phyloP scores from a whole-genome alignment of 2,797 vertebrate species.

The Pampus argenteus region DNA sequence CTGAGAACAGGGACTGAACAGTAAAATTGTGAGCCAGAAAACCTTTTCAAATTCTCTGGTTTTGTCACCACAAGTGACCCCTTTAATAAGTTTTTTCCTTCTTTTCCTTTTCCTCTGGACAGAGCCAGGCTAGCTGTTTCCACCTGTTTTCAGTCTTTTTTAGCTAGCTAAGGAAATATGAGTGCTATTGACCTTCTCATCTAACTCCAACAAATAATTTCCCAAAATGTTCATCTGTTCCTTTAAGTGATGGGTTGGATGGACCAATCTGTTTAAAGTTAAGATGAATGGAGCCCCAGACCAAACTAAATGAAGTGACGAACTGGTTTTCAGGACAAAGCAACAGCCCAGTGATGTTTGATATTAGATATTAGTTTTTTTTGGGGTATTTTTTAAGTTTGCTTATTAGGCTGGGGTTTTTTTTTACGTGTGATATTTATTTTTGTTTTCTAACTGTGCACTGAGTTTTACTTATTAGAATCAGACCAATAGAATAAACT shows the following conservation, averaged over 20 bases:
- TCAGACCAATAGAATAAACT: constrained; percentile 35
- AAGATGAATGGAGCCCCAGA: constrained; percentile 1
- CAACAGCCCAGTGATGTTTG: constrained; percentile 20
- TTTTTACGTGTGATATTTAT: constrained; percentile 61
- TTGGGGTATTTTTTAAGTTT: background rate
- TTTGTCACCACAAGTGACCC: no score
- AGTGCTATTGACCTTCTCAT: background rate
- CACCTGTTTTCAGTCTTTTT: no score
- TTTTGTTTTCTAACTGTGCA: constrained; percentile 53
- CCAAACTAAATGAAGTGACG: constrained; percentile 1
- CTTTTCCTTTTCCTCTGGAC: no score
- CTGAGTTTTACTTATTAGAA: constrained; percentile 54
- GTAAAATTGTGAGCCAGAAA: no score
- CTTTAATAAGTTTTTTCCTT: no score
- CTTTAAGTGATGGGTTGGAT: background rate
- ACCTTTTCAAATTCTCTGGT: no score
- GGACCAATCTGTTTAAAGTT: background rate
- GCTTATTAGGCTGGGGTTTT: constrained; percentile 5
- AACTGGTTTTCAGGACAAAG: constrained; percentile 12
- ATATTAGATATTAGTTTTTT: background rate
- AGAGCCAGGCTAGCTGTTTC: no score
- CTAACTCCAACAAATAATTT: background rate
- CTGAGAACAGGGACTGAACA: no score
- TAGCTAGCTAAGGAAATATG: no score
- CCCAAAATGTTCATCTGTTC: background rate